Base-by-base conservation (phyloP, 53 echinoderm and acorn worm genomes). In the Crossaster papposus region DNA sequence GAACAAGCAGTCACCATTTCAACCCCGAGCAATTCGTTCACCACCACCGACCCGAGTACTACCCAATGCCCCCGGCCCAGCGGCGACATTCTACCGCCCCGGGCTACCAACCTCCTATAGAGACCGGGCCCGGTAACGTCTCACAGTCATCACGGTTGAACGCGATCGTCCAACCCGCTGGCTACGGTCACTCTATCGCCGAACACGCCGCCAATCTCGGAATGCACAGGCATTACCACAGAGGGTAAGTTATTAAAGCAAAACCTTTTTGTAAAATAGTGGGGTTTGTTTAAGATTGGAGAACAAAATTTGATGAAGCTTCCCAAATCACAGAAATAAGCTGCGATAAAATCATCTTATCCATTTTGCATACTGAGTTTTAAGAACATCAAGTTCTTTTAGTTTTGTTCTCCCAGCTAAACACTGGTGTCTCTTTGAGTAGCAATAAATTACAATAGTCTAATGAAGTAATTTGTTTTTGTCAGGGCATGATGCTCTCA, bases 111-210 rank as follows among this genome's bases (percentile, higher is more conserved):
- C 86, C 86, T 10, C 64, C 87, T 1, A 22, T 14, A 28, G 87
- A 63, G 18, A 26, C 62, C 36, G n/a, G n/a, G n/a, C 77, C 87
- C 35, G 75, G 87, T 14, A 7, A 35, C 3, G 70, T 64, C 6
- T 72, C 72, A 7, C 64, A 75, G 58, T 87, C 87, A 18, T 72
- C 71, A 63, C 36, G 13, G 63, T 31, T 83, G 28, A 83, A 74
- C 77, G 83, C 28, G n/a, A 54, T 87, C 35, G 87, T 87, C 20
- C 97, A 97, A 73, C 97, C 97, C 14, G 93, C 94, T 62, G 97
- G 97, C 14, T 97, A 97, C 50, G 97, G 97, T 0, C 97, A 95
- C 74, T 86, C 94, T 20, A 89, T 95, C 17, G 89, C 94, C 23
- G 94, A 93, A 33, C 90, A 90, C 68, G 90, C 74, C 18, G 82